Base-by-base conservation (phyloP, 2,797 vertebrate genomes). In the Neoniphon sammara region DNA sequence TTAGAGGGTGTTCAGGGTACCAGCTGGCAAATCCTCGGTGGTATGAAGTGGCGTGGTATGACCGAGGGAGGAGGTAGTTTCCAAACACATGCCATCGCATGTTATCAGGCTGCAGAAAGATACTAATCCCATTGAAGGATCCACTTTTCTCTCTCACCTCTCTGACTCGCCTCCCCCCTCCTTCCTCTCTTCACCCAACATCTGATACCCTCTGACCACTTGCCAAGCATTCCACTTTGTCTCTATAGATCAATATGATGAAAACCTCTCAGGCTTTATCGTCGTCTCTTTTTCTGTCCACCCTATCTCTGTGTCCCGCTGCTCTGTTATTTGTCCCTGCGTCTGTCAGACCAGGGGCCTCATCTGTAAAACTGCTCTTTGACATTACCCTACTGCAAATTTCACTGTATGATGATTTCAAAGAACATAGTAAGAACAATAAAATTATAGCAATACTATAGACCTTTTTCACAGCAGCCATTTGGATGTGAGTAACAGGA, bases 221-320 rank as follows among this genome's bases (percentile, higher is more conserved):
- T 69, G 70, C 80, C 74, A 86, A 66, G 55, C 68, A 61, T 70
- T 63, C 53, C 42, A 63, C 65, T 80, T 49, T 70, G 58, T 72
- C 62, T 78, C 66, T 74, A 4, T 53, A 77, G 71, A 89, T 91
- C 86, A 87, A 87, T 88, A 90, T 53, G 49, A 78, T 66, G 62
- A 83, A 76, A 85, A 67, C 20, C 27, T 76, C 36, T 15, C 0
- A 50, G 20, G 25, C 62, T 66, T 72, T 62, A 44, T 65, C 65
- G 34, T 25, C 59, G 5, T 46, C 25, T 34, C n/a, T 47, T 58
- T 57, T 66, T 58, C 56, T 55, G 44, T 49, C 2, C 27, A 4
- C 36, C 1, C 54, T n/a, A 60, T 52, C 39, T 63, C 6, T 0
- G 2, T 49, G 25, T 68, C 55, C 18, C 20, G 11, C 49, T 36